Percentiles rank a stretch among this genome's conserved stretches.
Evolutionary conservation across 2,113 vertebrate genomes (phyloP).

Genomic region (Spermophilus dauricus): DNA sequence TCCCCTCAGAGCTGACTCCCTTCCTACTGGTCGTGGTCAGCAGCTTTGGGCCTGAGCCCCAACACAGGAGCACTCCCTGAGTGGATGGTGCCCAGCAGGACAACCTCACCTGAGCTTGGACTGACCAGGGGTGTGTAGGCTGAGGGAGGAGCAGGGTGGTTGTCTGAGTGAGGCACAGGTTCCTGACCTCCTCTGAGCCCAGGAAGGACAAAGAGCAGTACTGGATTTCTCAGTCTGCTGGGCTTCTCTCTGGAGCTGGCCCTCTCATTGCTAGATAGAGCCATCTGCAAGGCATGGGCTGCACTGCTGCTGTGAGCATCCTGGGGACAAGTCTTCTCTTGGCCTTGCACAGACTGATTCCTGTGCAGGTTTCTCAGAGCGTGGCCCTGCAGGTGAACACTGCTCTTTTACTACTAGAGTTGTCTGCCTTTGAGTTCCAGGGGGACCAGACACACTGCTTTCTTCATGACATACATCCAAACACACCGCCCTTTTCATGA

Average conservation of each 20-base stretch:
- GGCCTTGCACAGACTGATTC: background rate
- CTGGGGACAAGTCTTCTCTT: no score
- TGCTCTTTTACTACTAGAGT: background rate
- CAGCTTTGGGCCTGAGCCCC: background rate
- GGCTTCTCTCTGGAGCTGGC: background rate
- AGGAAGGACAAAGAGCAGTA: fast-evolving
- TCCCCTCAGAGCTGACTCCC: no score
- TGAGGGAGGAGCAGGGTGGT: fast-evolving
- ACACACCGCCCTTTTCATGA: fast-evolving
- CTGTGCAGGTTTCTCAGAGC: background rate
- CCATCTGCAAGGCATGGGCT: background rate
- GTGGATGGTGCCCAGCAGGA: fast-evolving
- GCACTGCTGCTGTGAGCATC: fast-evolving
- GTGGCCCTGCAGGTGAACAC: fast-evolving
- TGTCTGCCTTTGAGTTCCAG: background rate
- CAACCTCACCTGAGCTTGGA: fast-evolving
- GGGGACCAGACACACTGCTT: fast-evolving
- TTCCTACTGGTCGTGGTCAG: background rate
- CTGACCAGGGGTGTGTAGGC: fast-evolving
- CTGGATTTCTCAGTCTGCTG: fast-evolving
- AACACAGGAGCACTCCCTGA: background rate
- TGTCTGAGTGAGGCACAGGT: background rate
- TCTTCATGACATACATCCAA: background rate
- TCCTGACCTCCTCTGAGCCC: background rate
- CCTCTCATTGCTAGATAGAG: background rate